These are phyloP conservation scores for Drosophila paulistorum DNA, from an alignment of 1,140 invertebrate genomes.

Conservation along the genomic window DNA sequence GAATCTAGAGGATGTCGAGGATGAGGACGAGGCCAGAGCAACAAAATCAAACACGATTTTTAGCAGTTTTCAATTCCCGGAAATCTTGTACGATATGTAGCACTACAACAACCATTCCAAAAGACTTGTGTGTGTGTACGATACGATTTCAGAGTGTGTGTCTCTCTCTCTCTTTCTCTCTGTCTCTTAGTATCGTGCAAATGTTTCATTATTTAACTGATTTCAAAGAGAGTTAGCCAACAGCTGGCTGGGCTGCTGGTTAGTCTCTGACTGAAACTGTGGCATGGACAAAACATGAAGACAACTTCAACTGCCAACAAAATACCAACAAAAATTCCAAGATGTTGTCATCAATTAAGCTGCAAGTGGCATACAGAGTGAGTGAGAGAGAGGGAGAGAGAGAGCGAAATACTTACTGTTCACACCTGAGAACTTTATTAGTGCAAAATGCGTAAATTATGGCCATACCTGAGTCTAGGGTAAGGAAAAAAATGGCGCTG, in stretches of 20 bases:
- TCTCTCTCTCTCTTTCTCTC: conserved; percentile 21
- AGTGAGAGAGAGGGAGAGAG: no score
- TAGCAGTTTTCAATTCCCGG: conserved; percentile 81
- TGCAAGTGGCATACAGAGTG: conserved; percentile 27
- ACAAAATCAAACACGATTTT: conserved; percentile 82
- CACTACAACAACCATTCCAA: conserved; percentile 66
- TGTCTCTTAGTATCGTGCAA: conserved; percentile 75
- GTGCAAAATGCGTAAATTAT: conserved; percentile 74
- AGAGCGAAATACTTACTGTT: conserved; percentile 28
- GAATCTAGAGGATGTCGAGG: conserved; percentile 16
- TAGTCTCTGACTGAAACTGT: not conserved
- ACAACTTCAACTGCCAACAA: conserved; percentile 49
- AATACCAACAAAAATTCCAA: conserved; percentile 81
- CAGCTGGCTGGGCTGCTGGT: conserved; percentile 39
- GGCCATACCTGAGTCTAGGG: conserved; percentile 34
- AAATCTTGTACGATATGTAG: conserved; percentile 81
- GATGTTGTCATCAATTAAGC: conserved; percentile 82
- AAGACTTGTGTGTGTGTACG: conserved; percentile 8
- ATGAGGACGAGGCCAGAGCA: conserved; percentile 40
- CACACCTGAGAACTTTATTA: conserved; percentile 82
- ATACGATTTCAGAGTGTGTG: no score
- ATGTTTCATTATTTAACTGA: conserved; percentile 80
- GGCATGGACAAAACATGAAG: conserved; percentile 35
- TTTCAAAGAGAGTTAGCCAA: conserved; percentile 58
- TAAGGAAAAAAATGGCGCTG: conserved; percentile 55